These are phyloP conservation scores for Acanthurus leucopareius DNA, from an alignment of 2,797 vertebrate genomes.

Conservation along the genomic window DNA sequence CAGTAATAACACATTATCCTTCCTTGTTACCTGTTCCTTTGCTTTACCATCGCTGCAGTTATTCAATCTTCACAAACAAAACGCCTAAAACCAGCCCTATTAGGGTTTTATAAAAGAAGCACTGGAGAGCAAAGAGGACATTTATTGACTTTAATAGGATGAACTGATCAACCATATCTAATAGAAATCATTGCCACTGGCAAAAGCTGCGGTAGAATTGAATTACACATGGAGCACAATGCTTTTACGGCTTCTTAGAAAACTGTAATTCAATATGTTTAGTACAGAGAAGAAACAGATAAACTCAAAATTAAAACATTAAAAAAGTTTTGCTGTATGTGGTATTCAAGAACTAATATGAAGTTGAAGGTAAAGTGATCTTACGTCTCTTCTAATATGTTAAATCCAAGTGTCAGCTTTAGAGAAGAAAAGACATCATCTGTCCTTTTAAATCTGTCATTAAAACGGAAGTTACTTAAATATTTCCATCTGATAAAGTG, in stretches of 20 bases:
- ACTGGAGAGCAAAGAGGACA: slow-evolving; percentile 88
- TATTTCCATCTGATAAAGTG: background rate
- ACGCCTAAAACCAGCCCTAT: slow-evolving; percentile 84
- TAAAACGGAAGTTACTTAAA: background rate
- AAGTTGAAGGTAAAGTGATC: slow-evolving; percentile 32
- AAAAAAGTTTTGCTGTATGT: slow-evolving; percentile 68
- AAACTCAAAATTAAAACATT: slow-evolving; percentile 83
- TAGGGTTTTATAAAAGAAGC: slow-evolving; percentile 88
- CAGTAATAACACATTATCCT: slow-evolving; percentile 75
- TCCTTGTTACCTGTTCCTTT: slow-evolving; percentile 76
- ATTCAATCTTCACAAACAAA: slow-evolving; percentile 86
- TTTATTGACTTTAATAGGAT: slow-evolving; percentile 91
- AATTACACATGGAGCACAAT: slow-evolving; percentile 89
- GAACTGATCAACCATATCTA: slow-evolving; percentile 91
- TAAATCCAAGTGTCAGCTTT: background rate
- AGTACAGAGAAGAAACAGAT: slow-evolving; percentile 87
- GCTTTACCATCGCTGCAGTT: slow-evolving; percentile 79
- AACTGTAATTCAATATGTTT: slow-evolving; percentile 88
- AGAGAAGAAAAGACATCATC: background rate
- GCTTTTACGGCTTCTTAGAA: slow-evolving; percentile 91
- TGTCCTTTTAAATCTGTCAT: background rate
- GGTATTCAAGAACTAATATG: slow-evolving; percentile 46
- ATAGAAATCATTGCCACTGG: slow-evolving; percentile 89
- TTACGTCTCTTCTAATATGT: background rate
- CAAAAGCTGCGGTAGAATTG: slow-evolving; percentile 86